Evolutionary conservation across 2,113 vertebrate species (phyloP).

Genomic region (Triplophysa siluroides): DNA sequence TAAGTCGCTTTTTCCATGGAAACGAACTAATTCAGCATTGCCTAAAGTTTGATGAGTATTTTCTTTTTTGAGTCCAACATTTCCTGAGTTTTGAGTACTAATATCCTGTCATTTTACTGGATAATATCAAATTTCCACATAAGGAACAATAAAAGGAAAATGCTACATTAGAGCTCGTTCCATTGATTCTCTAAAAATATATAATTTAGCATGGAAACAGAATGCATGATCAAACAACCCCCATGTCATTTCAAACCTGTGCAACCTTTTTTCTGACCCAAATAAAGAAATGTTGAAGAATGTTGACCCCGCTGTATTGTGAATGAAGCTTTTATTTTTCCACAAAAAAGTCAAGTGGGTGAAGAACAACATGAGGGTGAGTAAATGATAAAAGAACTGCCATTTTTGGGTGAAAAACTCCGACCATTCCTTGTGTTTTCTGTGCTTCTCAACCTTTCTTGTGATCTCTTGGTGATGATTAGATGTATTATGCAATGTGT

Average conservation of each 20-base stretch:
- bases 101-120: not conserved
- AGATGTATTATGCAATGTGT: not conserved
- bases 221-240: not conserved
- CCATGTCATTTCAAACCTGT: too few relatives aligned
- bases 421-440: too few relatives aligned
- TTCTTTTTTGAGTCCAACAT: not conserved
- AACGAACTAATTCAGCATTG: not conserved
- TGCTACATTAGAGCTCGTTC: not conserved
- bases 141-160: not conserved
- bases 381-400: too few relatives aligned
- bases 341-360: too few relatives aligned
- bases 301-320: too few relatives aligned
- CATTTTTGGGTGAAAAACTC: too few relatives aligned
- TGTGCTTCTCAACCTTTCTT: too few relatives aligned
- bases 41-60: not conserved
- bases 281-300: too few relatives aligned
- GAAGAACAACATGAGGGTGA: too few relatives aligned
- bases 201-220: not conserved
- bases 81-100: not conserved
- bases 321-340: too few relatives aligned
- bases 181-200: not conserved
- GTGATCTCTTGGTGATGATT: too few relatives aligned
- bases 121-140: not conserved
- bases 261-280: too few relatives aligned
- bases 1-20: slow-evolving; percentile 16